Evolutionary conservation across 1,140 invertebrate species (phyloP).

Genomic region (Bicyclus anynana): DNA sequence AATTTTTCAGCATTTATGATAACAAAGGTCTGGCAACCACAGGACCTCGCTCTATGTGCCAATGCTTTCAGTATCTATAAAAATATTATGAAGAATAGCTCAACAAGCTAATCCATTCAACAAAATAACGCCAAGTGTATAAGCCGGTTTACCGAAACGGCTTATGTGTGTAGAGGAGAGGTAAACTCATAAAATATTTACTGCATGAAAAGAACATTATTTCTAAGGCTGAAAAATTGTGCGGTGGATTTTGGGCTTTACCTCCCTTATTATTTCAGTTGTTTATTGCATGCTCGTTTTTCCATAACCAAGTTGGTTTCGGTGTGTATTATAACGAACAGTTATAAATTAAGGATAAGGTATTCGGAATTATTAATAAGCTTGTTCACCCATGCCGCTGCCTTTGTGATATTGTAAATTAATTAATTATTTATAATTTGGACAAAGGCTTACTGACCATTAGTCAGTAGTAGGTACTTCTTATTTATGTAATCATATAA

Average conservation of each 20-base stretch:
- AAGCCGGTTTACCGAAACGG: conserved; percentile 17
- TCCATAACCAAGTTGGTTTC: not conserved
- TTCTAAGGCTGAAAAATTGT: not conserved
- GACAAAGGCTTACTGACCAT: not conserved
- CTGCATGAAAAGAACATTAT: not conserved
- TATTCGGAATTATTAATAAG: conserved; percentile 18
- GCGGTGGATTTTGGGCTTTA: not conserved
- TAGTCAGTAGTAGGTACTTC: not conserved
- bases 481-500: no score
- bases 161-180: conserved; percentile 18
- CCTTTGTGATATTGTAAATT: conserved; percentile 4
- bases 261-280: not conserved
- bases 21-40: no score
- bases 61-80: no score
- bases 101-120: conserved; percentile 15
- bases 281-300: not conserved
- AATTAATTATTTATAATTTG: not conserved
- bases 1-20: no score
- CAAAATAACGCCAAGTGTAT: conserved; percentile 25
- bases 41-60: no score
- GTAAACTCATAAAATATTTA: conserved; percentile 26
- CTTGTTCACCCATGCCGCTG: not conserved
- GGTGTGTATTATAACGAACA: not conserved
- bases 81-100: conserved; percentile 3
- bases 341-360: conserved; percentile 12